Conservation (phyloP, 23 tunicate genomes). For the Aplidium turbinatum region DNA sequence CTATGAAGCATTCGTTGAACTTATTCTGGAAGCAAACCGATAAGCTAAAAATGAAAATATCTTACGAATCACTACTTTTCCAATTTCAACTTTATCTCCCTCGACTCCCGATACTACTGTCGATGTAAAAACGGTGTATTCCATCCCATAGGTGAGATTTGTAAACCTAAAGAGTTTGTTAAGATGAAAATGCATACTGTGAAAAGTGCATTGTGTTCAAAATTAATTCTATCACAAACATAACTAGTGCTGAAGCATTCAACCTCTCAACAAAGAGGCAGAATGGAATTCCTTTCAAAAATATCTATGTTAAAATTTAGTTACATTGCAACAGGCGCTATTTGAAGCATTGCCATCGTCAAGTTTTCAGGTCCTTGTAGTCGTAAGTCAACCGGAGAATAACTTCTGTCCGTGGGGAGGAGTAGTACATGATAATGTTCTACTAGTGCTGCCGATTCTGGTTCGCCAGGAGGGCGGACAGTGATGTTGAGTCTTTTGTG, state of each 20-base stretch:
- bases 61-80: slow-evolving; percentile 46
- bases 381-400: neutral
- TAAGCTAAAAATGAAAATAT: too few species aligned
- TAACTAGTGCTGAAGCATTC: too few species aligned
- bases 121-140: slow-evolving; percentile 18
- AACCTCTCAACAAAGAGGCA: too few species aligned
- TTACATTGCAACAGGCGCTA: too few species aligned
- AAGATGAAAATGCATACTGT: too few species aligned
- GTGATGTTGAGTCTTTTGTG: slow-evolving; percentile 39
- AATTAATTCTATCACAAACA: too few species aligned
- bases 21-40: too few species aligned
- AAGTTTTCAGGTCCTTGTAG: neutral
- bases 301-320: too few species aligned
- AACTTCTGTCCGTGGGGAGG: neutral
- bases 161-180: slow-evolving; percentile 11
- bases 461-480: slow-evolving; percentile 15
- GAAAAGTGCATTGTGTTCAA: too few species aligned
- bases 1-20: too few species aligned
- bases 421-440: slow-evolving; percentile 19
- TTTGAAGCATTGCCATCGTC: neutral
- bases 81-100: slow-evolving; percentile 7
- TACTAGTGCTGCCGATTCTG: slow-evolving; percentile 16
- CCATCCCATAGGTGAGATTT: slow-evolving; percentile 41
- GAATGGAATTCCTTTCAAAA: too few species aligned
- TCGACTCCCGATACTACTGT: slow-evolving; percentile 12